These are phyloP conservation scores for Recurvirostra avosetta DNA, from an alignment of 2,113 vertebrate genomes.

Conservation along the genomic window DNA sequence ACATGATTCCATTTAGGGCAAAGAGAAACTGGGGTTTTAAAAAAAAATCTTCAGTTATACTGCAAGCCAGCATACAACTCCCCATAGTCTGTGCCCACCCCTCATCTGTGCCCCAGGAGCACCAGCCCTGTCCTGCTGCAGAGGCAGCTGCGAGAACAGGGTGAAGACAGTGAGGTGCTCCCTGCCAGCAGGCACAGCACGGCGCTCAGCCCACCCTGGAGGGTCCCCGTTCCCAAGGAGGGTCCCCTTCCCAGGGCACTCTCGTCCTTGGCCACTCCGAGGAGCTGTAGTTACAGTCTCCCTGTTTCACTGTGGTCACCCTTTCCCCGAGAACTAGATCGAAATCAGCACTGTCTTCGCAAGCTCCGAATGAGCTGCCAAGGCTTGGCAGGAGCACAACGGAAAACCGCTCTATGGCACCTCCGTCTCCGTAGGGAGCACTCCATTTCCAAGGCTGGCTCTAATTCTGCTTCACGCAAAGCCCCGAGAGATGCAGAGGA, in stretches of 20 bases:
- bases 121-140: too few species aligned
- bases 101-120: background rate
- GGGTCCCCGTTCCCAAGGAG: accelerated
- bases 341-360: background rate
- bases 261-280: accelerated
- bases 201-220: background rate
- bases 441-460: background rate
- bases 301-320: accelerated
- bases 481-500: background rate
- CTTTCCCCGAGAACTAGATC: background rate
- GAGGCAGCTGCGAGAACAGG: background rate
- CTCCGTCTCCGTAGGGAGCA: background rate
- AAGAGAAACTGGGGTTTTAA: background rate
- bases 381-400: conserved; percentile 2
- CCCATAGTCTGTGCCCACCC: background rate
- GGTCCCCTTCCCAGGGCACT: background rate
- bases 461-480: background rate
- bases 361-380: background rate
- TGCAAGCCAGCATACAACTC: background rate
- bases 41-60: background rate
- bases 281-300: background rate
- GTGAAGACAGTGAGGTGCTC: background rate
- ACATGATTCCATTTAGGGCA: background rate
- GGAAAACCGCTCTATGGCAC: background rate
- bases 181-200: background rate